Percentiles rank a stretch among this genome's conserved stretches.
phyloP scores from a whole-genome alignment of 2,888 invertebrate genomes.

The Parnassius glacialis region DNA sequence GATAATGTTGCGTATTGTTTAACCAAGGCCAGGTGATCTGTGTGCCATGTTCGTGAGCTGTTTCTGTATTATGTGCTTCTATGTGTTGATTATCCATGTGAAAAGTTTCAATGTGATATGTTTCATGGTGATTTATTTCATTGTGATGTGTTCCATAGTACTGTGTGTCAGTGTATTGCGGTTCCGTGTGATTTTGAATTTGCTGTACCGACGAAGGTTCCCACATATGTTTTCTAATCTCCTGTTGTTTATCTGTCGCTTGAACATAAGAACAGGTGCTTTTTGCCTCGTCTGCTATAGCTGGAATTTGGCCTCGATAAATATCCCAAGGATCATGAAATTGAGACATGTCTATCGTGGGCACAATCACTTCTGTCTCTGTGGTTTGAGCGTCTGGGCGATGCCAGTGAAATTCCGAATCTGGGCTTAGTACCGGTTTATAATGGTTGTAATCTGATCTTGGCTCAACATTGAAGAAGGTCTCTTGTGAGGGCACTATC shows the following conservation, averaged over 20 bases:
- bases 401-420: slow-evolving; percentile 76
- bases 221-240: slow-evolving; percentile 62
- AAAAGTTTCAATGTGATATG: slow-evolving; percentile 28
- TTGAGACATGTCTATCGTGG: slow-evolving; percentile 49
- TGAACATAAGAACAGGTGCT: slow-evolving; percentile 32
- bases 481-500: slow-evolving; percentile 37
- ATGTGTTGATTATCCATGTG: slow-evolving; percentile 15
- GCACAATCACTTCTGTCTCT: slow-evolving; percentile 40
- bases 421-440: slow-evolving; percentile 41
- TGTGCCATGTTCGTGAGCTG: neutral
- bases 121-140: slow-evolving; percentile 26
- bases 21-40: slow-evolving; percentile 2
- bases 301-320: slow-evolving; percentile 79
- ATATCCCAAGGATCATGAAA: slow-evolving; percentile 88
- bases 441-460: slow-evolving; percentile 44
- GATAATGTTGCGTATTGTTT: neutral
- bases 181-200: slow-evolving; percentile 32
- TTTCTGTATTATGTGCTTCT: slow-evolving; percentile 5
- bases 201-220: slow-evolving; percentile 44
- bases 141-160: slow-evolving; percentile 22
- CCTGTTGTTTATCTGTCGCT: slow-evolving; percentile 46
- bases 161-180: slow-evolving; percentile 31
- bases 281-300: slow-evolving; percentile 39
- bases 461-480: slow-evolving; percentile 42
- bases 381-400: slow-evolving; percentile 54